phyloP scores from a whole-genome alignment of 2,888 invertebrate genomes.

The Phyllotreta striolata region DNA sequence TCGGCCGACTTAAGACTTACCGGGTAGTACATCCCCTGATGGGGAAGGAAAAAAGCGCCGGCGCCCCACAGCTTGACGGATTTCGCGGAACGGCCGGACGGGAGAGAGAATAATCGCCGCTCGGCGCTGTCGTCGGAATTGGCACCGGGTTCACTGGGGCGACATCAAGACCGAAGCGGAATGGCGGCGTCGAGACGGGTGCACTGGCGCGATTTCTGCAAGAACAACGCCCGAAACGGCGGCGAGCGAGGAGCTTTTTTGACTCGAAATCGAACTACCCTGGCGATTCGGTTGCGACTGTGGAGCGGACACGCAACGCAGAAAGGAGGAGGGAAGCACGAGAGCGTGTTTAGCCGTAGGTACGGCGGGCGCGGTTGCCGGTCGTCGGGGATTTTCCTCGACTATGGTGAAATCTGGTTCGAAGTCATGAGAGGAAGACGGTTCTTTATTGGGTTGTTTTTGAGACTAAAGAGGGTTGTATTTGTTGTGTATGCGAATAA shows the following conservation, averaged over 20 bases:
- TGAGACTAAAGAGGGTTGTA: too few species aligned
- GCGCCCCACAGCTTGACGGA: slow-evolving; percentile 97
- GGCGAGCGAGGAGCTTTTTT: slow-evolving; percentile 49
- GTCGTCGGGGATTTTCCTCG: background rate
- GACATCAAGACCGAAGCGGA: slow-evolving; percentile 31
- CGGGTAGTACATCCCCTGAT: slow-evolving; percentile 97
- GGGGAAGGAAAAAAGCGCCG: slow-evolving; percentile 95
- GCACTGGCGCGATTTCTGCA: slow-evolving; percentile 27
- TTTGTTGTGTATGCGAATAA: too few species aligned
- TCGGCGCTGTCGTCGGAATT: slow-evolving; percentile 39
- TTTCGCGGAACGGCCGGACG: slow-evolving; percentile 54
- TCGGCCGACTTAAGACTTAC: slow-evolving; percentile 68
- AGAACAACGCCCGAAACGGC: slow-evolving; percentile 55
- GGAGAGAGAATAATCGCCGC: slow-evolving; percentile 61
- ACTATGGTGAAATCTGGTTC: background rate
- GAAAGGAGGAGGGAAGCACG: slow-evolving; percentile 51
- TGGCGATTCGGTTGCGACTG: slow-evolving; percentile 43
- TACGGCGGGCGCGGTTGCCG: slow-evolving; percentile 31
- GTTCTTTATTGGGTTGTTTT: too few species aligned
- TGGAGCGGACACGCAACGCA: slow-evolving; percentile 36
- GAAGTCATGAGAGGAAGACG: background rate
- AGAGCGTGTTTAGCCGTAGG: slow-evolving; percentile 41
- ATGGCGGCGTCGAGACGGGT: slow-evolving; percentile 31
- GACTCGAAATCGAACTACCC: slow-evolving; percentile 52
- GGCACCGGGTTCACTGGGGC: slow-evolving; percentile 34